These are phyloP conservation scores for Heliconius congener DNA, from an alignment of 1,140 invertebrate species.

Conservation along the genomic window DNA sequence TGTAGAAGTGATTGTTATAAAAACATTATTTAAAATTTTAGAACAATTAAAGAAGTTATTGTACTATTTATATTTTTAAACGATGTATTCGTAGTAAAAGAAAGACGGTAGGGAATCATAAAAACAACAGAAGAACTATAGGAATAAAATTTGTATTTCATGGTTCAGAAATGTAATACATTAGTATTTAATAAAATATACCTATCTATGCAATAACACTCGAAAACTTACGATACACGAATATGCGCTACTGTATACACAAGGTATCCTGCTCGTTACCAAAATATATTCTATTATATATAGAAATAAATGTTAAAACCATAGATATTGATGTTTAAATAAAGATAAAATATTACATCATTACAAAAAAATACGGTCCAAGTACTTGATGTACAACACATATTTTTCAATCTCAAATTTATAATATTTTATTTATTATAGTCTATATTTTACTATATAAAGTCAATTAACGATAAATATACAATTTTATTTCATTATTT, in stretches of 20 bases:
- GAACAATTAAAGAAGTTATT: too few species aligned
- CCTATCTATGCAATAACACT: conserved; percentile 71
- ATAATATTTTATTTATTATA: not conserved
- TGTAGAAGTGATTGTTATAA: too few species aligned
- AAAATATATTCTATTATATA: conserved; percentile 13
- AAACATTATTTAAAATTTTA: too few species aligned
- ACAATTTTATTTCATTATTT: not conserved
- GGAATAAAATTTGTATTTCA: conserved; percentile 79
- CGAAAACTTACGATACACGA: conserved; percentile 52
- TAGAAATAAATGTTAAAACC: conserved; percentile 6
- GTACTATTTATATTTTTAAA: too few species aligned
- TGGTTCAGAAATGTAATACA: conserved; percentile 72
- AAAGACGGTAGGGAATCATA: conserved; percentile 36
- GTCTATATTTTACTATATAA: not conserved
- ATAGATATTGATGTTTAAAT: conserved; percentile 9
- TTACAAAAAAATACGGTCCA: not conserved
- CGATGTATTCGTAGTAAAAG: too few species aligned
- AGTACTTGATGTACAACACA: not conserved
- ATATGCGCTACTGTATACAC: conserved; percentile 49
- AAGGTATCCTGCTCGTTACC: conserved; percentile 12
- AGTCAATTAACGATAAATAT: not conserved
- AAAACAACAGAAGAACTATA: conserved; percentile 66
- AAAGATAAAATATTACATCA: not conserved
- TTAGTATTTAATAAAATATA: conserved; percentile 78
- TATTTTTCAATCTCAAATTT: not conserved